Conservation (phyloP, 2,797 vertebrate genomes). For the Eutrigla gurnardus region DNA sequence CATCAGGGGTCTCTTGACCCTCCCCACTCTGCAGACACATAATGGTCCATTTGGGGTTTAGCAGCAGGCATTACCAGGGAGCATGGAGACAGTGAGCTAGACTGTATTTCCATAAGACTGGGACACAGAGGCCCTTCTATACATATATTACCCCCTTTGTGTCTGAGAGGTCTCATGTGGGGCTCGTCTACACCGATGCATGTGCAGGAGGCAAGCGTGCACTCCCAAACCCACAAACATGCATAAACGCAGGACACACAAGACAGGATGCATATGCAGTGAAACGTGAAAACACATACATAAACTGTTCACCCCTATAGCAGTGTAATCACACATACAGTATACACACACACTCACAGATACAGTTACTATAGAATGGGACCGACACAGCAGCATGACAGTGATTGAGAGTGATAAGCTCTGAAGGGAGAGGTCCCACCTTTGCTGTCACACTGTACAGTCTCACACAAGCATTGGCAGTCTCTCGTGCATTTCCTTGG, state of each 20-base stretch:
- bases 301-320: slow-evolving; percentile 8
- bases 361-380: slow-evolving; percentile 34
- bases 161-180: slow-evolving; percentile 76
- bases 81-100: slow-evolving; percentile 69
- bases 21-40: slow-evolving; percentile 78
- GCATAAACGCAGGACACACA: slow-evolving; percentile 2
- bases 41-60: slow-evolving; percentile 83
- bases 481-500: slow-evolving; percentile 19
- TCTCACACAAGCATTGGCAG: slow-evolving; percentile 26
- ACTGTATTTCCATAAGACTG: slow-evolving; percentile 83
- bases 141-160: slow-evolving; percentile 83
- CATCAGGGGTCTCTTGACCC: slow-evolving; percentile 79
- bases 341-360: slow-evolving; percentile 31
- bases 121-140: slow-evolving; percentile 79
- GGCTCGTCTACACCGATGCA: slow-evolving; percentile 52
- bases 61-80: slow-evolving; percentile 75
- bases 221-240: slow-evolving; percentile 9
- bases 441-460: slow-evolving; percentile 27
- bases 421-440: slow-evolving; percentile 49
- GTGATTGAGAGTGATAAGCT: slow-evolving; percentile 56
- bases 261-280: slow-evolving; percentile 13
- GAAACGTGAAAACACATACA: slow-evolving; percentile 11
- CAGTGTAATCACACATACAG: neutral
- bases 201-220: slow-evolving; percentile 5
- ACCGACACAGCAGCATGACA: slow-evolving; percentile 27